Base-by-base conservation (phyloP, 2,888 invertebrate genomes). In the Pharmacophagus antenor region DNA sequence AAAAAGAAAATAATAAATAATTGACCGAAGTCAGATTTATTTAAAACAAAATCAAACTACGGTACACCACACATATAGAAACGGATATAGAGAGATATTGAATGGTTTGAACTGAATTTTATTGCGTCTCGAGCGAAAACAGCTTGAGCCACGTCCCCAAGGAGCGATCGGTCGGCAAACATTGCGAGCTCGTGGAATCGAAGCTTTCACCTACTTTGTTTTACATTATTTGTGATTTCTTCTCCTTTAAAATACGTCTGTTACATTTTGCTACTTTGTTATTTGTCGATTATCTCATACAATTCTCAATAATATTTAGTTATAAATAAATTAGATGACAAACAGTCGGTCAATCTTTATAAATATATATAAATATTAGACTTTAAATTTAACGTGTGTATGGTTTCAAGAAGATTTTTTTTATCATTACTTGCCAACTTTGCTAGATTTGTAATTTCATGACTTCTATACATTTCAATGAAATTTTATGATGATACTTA, bases 81-180 rank as follows among this genome's bases (percentile, higher is more conserved):
- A 12, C 15, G 12, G 42, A 17, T 42, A 17, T 18, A 42, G 42
- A 1, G 42, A 17, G n/a, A n/a, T 42, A 42, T 31, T 51, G 46
- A 44, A 46, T 21, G 55, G 51, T 60, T 56, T 51, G 71, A 72
- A 74, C 76, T 76, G 75, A 73, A 83, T 81, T 83, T 84, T 82
- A 85, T 85, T 84, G 84, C 79, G 73, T 77, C 76, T 74, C 70
- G 76, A 77, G 79, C 73, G 76, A 70, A 74, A 51, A 76, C 74
- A 74, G 71, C 72, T 77, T 74, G 78, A 79, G 73, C 71, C 71
- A 70, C 75, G 76, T 87, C 88, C 84, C 85, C 68, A 68, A 78
- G 88, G 88, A 86, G 83, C 86, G 80, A 85, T 88, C 80, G 80
- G 83, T 84, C 73, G 80, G 85, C 80, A 88, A 88, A 88, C 86